A percentile compares a stretch with the other conserved stretches of the same genome.
Evolutionary conservation across 2,797 vertebrate genomes (phyloP).

Genomic region (Gouania willdenowi): DNA sequence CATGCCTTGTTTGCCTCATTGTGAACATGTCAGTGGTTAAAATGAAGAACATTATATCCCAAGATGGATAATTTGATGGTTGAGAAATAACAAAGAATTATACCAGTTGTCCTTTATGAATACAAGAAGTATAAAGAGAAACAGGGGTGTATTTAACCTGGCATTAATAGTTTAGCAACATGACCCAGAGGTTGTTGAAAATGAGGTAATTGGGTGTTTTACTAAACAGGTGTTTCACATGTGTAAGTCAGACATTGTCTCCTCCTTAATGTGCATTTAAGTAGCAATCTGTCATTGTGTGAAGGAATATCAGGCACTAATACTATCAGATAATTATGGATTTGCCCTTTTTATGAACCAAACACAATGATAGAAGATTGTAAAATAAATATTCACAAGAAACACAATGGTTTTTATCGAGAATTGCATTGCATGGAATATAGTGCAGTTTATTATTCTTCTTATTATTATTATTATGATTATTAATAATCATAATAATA

Average conservation of each 20-base stretch:
- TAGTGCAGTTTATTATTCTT: no score
- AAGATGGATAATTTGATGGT: constrained; percentile 63
- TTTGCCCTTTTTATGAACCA: not conserved
- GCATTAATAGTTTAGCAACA: constrained; percentile 71
- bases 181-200: constrained; percentile 62
- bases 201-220: constrained; percentile 50
- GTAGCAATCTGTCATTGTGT: constrained; percentile 39
- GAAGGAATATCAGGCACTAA: not conserved
- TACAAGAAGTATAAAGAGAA: constrained; percentile 33
- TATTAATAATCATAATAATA: no score
- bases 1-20: not conserved
- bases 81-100: constrained; percentile 42
- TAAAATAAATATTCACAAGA: no score
- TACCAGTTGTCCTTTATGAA: constrained; percentile 44
- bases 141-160: constrained; percentile 68
- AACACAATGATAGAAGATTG: no score
- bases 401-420: no score
- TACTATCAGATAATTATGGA: no score
- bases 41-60: constrained; percentile 49
- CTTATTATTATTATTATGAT: no score
- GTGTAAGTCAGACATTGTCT: constrained; percentile 29
- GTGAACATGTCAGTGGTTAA: constrained; percentile 28
- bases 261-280: constrained; percentile 49
- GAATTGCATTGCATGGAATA: no score
- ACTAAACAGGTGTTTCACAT: constrained; percentile 59